Evolutionary conservation across 2,797 vertebrate genomes (phyloP).

Genomic region (Trematomus bernacchii): DNA sequence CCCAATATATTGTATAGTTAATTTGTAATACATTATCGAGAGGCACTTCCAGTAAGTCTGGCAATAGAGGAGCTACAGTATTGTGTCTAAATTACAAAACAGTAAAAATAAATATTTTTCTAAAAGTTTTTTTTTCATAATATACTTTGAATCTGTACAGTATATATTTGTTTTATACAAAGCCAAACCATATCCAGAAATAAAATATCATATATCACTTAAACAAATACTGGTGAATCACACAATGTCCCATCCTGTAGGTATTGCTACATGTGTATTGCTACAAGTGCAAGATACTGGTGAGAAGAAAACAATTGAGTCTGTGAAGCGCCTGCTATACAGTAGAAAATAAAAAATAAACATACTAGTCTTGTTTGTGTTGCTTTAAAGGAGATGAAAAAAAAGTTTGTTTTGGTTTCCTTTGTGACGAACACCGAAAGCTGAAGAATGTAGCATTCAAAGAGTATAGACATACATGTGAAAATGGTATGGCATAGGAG

Average conservation of each 20-base stretch:
- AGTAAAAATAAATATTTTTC: slow-evolving; percentile 99
- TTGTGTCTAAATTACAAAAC: slow-evolving; percentile 97
- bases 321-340: slow-evolving; percentile 84
- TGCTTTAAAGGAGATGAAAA: slow-evolving; percentile 71
- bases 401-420: slow-evolving; percentile 77
- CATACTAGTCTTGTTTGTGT: slow-evolving; percentile 82
- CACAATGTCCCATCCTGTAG: slow-evolving; percentile 83
- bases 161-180: slow-evolving; percentile 93
- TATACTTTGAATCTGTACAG: slow-evolving; percentile 90
- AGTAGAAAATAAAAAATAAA: slow-evolving; percentile 63
- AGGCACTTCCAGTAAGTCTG: slow-evolving; percentile 99
- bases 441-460: slow-evolving; percentile 69
- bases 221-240: slow-evolving; percentile 91
- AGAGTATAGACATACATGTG: slow-evolving; percentile 67
- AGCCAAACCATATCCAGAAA: slow-evolving; percentile 91
- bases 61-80: slow-evolving; percentile 94
- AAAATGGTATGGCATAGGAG: slow-evolving; percentile 71
- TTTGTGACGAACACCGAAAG: slow-evolving; percentile 70
- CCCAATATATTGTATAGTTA: slow-evolving; percentile 93
- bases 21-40: slow-evolving; percentile 94
- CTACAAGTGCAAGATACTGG: slow-evolving; percentile 90
- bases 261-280: slow-evolving; percentile 93
- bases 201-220: slow-evolving; percentile 90
- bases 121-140: slow-evolving; percentile 88
- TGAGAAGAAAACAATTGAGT: slow-evolving; percentile 85